Evolutionary conservation across 37 sponge, comb jelly and placozoan genomes (phyloP), one percentile per base, ranked within the genome.

Genomic region (Petrosia ficiformis): DNA sequence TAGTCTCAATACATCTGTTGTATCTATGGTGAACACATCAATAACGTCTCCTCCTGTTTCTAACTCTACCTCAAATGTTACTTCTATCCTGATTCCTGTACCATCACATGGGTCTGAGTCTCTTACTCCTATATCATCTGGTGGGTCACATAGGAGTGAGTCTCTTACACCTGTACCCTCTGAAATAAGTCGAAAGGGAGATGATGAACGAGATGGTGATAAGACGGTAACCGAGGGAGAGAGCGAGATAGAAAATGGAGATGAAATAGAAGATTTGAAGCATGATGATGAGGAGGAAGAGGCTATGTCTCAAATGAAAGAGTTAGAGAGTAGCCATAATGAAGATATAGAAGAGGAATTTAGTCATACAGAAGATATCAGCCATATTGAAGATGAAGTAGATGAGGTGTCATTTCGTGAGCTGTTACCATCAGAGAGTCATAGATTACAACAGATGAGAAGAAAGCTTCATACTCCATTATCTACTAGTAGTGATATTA

Each of bases 351-450:
- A 68, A 57, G 67, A 42, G 21, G 31, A 59, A 19, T 31, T 24
- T 67, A 35, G 37, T n/a, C 34, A 24, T 30, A 35, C 34, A 22
- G 34, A 30, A 4, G 65, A 64, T 33, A 67, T 32, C 32, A 30
- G 14, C 33, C 22, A 24, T 2, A 35, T 25, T 35, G 32, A 36
- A n/a, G 33, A 35, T 31, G 65, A 64, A 11, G 24, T 67, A 33
- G 54, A 48, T 48, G 54, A 81, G 73, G 83, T 60, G 34, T 89
- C 90, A 0, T 89, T 94, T 57, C 73, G 87, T 52, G 82, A 80
- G 77, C 67, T 89, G 28, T 74, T 94, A 0, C 94, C 94, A 1
- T 94, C 94, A 31, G 94, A 89, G 78, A 75, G 83, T 60, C 94
- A 86, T 69, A 48, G 89, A 32, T 44, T 79, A 40, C 77, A 76